Evolutionary conservation across 2,113 vertebrate genomes (phyloP).

Genomic region (Promerops cafer): DNA sequence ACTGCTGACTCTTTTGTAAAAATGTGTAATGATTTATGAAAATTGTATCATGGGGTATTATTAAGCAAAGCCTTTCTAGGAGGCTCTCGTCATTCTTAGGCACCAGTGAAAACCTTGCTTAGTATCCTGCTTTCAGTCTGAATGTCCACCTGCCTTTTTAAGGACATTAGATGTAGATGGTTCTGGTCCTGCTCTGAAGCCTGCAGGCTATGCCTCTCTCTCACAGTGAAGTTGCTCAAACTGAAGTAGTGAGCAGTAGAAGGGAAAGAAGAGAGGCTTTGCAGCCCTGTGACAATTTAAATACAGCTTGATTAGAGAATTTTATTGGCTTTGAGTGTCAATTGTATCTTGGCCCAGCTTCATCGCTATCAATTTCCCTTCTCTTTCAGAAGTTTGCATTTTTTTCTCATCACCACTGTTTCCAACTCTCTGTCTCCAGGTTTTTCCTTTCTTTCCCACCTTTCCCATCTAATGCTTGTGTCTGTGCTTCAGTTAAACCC

Average conservation of each 20-base stretch:
- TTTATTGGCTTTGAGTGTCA: not conserved
- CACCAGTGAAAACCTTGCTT: not conserved
- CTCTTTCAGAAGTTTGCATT: not conserved
- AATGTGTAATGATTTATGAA: not conserved
- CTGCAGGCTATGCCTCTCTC: not conserved
- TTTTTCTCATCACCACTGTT: not conserved
- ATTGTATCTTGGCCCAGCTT: not conserved
- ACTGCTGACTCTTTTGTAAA: not conserved
- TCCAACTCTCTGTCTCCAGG: not conserved
- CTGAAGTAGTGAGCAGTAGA: not conserved
- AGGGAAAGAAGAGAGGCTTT: not conserved
- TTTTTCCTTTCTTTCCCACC: not conserved
- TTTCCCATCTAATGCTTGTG: not conserved
- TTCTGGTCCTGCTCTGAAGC: not conserved
- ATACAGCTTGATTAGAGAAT: not conserved
- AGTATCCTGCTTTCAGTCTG: not conserved
- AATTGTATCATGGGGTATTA: not conserved
- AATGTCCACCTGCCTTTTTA: not conserved
- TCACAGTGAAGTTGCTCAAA: not conserved
- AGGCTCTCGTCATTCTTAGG: not conserved
- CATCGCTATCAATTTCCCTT: not conserved
- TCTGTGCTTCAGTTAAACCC: not conserved
- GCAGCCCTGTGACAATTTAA: not conserved
- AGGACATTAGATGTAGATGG: not conserved
- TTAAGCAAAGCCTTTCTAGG: not conserved